These are phyloP conservation scores for Hemibagrus wyckioides DNA, from an alignment of 2,113 vertebrate species.

Conservation along the genomic window DNA sequence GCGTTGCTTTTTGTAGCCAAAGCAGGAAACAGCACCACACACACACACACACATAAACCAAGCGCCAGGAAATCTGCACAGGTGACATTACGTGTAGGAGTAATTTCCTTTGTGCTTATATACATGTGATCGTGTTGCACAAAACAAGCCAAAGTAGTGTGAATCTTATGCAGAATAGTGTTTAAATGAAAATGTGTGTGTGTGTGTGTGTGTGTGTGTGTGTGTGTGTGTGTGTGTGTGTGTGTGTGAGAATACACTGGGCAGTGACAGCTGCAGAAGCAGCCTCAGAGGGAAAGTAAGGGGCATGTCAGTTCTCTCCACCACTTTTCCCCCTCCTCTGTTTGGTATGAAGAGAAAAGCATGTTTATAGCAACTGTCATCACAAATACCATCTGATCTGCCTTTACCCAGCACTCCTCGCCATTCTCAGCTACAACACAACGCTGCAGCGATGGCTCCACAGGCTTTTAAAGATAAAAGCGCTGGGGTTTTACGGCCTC, in stretches of 20 bases:
- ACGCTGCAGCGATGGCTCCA: background rate
- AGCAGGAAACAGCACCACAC: background rate
- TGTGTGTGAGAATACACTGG: background rate
- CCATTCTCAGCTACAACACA: conserved; percentile 7
- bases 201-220: background rate
- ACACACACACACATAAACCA: background rate
- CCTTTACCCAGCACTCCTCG: background rate
- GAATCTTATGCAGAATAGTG: background rate
- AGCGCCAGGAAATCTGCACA: conserved; percentile 27
- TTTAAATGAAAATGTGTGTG: background rate
- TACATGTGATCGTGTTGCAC: background rate
- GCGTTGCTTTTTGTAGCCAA: background rate
- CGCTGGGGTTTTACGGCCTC: background rate
- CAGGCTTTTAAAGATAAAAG: conserved; percentile 30
- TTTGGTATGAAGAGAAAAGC: conserved; percentile 44
- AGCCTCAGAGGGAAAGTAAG: conserved; percentile 20
- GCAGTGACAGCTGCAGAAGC: background rate
- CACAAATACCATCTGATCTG: conserved; percentile 41
- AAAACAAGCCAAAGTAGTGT: background rate
- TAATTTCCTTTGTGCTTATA: background rate
- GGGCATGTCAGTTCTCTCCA: conserved; percentile 29
- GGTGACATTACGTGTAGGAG: conserved; percentile 23
- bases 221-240: conserved; percentile 17
- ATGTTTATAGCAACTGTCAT: conserved; percentile 56
- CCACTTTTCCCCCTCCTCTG: background rate